Evolutionary conservation across 1,140 invertebrate genomes (phyloP), one percentile per base, ranked within the genome.

Genomic region (Neuroterus valhalla): DNA sequence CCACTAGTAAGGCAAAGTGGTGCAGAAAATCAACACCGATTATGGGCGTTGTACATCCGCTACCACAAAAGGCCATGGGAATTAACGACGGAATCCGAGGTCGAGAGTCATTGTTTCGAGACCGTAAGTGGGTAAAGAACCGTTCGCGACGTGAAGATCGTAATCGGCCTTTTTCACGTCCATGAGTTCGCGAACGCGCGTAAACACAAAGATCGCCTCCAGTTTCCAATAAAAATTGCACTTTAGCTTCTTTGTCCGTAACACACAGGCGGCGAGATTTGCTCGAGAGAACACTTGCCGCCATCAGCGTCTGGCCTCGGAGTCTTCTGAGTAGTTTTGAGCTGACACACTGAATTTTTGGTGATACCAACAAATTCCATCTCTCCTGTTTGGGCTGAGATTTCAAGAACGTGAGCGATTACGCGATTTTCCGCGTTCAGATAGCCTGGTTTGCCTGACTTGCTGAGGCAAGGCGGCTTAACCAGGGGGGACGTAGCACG

Each of bases 1-100:
- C 86, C 0, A 87, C 81, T 6, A 86, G 26, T 43, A 89, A 62
- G 2, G 79, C 71, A 72, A 79, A 84, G 71, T 84, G 48, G 0
- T 48, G 17, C 12, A 90, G 71, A 68, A 89, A 86, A 50, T 79
- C 75, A 2, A 68, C 44, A 0, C 75, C 78, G 15, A 79, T 68
- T 0, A 79, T 77, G 1, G 78, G 48, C 5, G 17, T 62, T 14
- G 55, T 67, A 78, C 74, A 12, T 77, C 76, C 8, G 68, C 78
- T 48, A 68, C 55, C 5, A 66, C 62, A 68, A 74, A 78, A 45
- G 4, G 70, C 77, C 80, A 85, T 0, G 10, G 12, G 15, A 80
- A 80, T 11, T 75, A 46, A 10, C 82, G 71, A 0, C 81, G 72
- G 0, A 85, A 43, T 2, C 72, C 73, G 1, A 85, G 44, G 45